phyloP scores from a whole-genome alignment of 2,113 vertebrate species.

The Deroptyus accipitrinus region DNA sequence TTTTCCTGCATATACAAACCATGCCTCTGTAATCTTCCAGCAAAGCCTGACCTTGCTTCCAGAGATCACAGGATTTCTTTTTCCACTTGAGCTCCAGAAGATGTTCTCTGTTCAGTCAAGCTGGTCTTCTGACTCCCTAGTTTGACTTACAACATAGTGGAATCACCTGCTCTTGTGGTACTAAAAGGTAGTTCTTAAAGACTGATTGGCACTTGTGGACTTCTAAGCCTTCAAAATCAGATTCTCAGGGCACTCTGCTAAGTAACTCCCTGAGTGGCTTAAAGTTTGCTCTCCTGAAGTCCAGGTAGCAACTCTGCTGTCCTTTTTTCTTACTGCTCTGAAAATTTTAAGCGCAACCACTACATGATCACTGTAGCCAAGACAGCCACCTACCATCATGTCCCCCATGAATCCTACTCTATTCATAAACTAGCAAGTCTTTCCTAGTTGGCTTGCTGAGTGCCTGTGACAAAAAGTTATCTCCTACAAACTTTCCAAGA shows the following conservation, averaged over 20 bases:
- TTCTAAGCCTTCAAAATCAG: background rate
- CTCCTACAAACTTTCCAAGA: background rate
- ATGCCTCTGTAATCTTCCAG: background rate
- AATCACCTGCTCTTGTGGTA: background rate
- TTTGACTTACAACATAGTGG: background rate
- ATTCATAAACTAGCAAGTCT: background rate
- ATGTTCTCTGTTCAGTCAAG: background rate
- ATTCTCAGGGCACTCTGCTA: background rate
- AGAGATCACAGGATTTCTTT: background rate
- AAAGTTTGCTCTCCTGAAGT: background rate
- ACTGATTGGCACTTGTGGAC: background rate
- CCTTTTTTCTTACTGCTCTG: background rate
- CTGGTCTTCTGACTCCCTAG: background rate
- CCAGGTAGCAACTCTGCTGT: background rate
- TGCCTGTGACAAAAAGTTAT: background rate
- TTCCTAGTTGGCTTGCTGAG: background rate
- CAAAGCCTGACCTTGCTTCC: background rate
- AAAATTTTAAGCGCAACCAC: background rate
- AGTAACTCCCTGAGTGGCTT: background rate
- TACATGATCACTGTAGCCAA: background rate
- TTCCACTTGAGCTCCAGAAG: background rate
- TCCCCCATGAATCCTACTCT: background rate
- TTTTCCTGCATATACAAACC: background rate
- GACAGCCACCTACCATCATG: background rate
- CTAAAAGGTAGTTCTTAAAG: background rate